These are phyloP conservation scores for Serinus canaria DNA, from an alignment of 2,113 vertebrate genomes.

Conservation along the genomic window DNA sequence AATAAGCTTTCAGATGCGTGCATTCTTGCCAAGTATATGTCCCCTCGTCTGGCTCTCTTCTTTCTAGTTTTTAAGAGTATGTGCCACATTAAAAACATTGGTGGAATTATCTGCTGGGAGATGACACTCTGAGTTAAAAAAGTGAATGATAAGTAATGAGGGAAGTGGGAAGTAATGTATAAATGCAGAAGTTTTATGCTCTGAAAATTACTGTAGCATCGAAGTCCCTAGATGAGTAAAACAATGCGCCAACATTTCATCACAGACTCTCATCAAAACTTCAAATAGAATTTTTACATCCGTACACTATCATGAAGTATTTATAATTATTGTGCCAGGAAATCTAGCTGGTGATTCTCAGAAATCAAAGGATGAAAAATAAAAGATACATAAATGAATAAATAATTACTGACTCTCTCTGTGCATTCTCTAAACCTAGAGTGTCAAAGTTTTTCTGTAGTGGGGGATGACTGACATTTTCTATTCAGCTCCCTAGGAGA, in stretches of 20 bases:
- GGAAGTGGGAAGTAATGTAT: not conserved
- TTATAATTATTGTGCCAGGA: slow-evolving; percentile 56
- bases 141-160: not conserved
- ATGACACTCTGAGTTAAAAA: not conserved
- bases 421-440: not conserved
- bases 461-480: not conserved
- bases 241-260: not conserved
- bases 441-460: not conserved
- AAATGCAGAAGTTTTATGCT: not conserved
- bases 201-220: not conserved
- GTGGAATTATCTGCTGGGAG: not conserved
- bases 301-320: slow-evolving; percentile 38
- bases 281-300: slow-evolving; percentile 62
- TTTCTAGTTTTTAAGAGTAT: not conserved
- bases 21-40: not conserved
- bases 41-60: not conserved
- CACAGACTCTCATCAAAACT: slow-evolving; percentile 25
- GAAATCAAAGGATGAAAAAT: slow-evolving; percentile 58
- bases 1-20: not conserved
- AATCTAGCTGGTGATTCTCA: slow-evolving; percentile 23
- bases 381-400: slow-evolving; percentile 56
- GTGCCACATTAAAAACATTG: not conserved
- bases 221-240: not conserved
- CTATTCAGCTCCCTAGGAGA: not conserved
- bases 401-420: slow-evolving; percentile 29